Evolutionary conservation across 2,888 invertebrate genomes (phyloP), one percentile per base, ranked within the genome.

Genomic region (Agriopis marginaria): DNA sequence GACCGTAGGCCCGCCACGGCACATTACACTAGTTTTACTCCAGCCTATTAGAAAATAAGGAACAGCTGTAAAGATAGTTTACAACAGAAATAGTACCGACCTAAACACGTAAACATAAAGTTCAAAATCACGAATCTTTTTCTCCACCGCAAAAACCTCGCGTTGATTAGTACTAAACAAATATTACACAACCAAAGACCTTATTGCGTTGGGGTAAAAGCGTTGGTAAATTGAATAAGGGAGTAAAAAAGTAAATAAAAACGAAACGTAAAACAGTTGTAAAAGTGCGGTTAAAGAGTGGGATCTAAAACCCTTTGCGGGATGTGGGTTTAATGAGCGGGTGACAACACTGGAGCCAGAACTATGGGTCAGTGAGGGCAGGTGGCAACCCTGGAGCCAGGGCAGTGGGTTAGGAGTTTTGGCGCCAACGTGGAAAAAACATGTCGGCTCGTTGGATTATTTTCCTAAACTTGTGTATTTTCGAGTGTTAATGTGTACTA

Each of bases 181-280:
- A 72, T 75, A 71, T 76, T 66, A 76, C 73, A 51, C 56, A 74
- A 76, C 74, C 75, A 76, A 75, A 73, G 73, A 72, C 75, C 75
- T 75, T 77, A 77, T 72, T 73, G 70, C 76, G 66, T 71, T 32
- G 72, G 62, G 67, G 71, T 76, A 77, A 75, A 73, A 74, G 73
- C 72, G 70, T 69, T 61, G 63, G 70, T 69, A 73, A 79, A 78
- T 78, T 78, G 79, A 79, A 79, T 78, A 76, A 74, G 75, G 75
- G 74, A 75, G 77, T 79, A 78, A 79, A 79, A 79, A 75, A 75
- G 74, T 76, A 77, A 77, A 79, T 79, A 79, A 79, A 79, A 77
- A 73, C 73, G 69, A 70, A 71, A 74, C 75, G 79, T 79, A 76
- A 77, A 79, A 79, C 77, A 76, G 77, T 77, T 77, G 76, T 79